Conservation (phyloP, 2,113 vertebrate species). For the Nothoprocta pentlandii region DNA sequence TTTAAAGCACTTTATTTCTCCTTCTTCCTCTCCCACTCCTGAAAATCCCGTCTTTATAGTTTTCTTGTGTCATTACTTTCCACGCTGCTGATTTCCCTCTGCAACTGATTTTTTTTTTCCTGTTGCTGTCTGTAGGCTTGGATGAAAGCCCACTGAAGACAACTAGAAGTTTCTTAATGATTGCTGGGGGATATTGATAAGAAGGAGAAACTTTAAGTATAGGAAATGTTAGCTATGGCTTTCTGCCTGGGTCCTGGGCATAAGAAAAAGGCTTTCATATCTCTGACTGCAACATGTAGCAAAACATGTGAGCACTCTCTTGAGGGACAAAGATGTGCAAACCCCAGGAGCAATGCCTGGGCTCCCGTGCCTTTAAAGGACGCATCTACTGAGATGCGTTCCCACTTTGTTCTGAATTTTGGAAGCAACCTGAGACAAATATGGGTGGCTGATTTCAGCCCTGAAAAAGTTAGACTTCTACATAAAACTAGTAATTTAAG, state of each 20-base stretch:
- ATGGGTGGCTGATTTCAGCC: not conserved
- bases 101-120: slow-evolving; percentile 15
- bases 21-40: not conserved
- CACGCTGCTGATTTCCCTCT: slow-evolving; percentile 37
- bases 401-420: not conserved
- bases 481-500: slow-evolving; percentile 35
- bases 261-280: not conserved
- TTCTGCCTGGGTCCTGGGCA: not conserved
- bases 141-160: slow-evolving; percentile 44
- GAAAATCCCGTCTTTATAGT: not conserved
- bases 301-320: not conserved
- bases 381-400: not conserved
- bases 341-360: not conserved
- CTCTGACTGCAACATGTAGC: not conserved
- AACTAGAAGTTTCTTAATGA: slow-evolving; percentile 2
- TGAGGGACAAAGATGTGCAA: not conserved
- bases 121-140: slow-evolving; percentile 22
- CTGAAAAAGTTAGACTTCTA: not conserved
- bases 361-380: not conserved
- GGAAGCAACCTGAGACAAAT: slow-evolving; percentile 7
- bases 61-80: slow-evolving; percentile 34
- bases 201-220: not conserved
- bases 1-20: not conserved
- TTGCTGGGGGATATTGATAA: not conserved
- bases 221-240: not conserved